These are phyloP conservation scores for Drosophila ficusphila DNA, from an alignment of 1,140 invertebrate species.

Conservation along the genomic window DNA sequence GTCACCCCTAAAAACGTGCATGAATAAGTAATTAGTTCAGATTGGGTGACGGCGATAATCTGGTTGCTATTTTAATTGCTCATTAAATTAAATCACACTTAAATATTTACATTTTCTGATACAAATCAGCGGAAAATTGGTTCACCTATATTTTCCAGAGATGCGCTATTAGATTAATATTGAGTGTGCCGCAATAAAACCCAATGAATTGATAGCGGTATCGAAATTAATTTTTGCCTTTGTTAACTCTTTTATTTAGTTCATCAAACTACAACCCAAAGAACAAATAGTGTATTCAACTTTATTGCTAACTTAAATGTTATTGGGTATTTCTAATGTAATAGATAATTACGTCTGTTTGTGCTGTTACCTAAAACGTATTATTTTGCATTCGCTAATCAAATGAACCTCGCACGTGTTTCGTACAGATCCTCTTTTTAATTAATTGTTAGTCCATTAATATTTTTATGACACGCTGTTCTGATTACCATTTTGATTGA, in stretches of 20 bases:
- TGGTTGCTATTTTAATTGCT: not conserved
- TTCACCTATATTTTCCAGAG: not conserved
- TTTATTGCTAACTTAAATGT: no score
- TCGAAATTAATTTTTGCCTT: constrained; percentile 3
- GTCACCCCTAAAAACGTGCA: not conserved
- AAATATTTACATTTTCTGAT: not conserved
- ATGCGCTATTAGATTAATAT: not conserved
- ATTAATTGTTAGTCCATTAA: not conserved
- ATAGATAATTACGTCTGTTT: no score
- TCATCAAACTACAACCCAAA: no score
- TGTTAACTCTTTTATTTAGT: no score
- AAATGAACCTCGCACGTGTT: not conserved
- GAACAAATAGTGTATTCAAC: no score
- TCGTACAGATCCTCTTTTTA: not conserved
- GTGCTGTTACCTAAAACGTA: not conserved
- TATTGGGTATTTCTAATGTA: no score
- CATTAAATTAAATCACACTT: not conserved
- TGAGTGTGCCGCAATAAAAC: not conserved
- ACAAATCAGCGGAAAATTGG: no score
- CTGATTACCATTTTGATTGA: constrained; percentile 21
- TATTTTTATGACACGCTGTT: constrained; percentile 3
- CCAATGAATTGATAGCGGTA: constrained; percentile 11
- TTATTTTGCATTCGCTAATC: constrained; percentile 1
- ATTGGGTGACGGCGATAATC: not conserved
- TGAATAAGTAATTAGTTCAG: not conserved